These are phyloP conservation scores for Ovis aries DNA, from an alignment of 2,113 vertebrate genomes.

Conservation along the genomic window ARS-UI_Ramb_v3.0 NC_056055.1:175387001-175387500, in stretches of 20 bases:
- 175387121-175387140: not conserved
- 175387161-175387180: not conserved
- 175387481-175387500: not conserved
- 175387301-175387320: not conserved
- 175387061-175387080: not conserved
- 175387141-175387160: not conserved
- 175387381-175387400: not conserved
- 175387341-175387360: not conserved
- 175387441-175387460: not conserved
- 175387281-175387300: not conserved
- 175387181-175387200: not conserved
- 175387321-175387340: not conserved
- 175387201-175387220: slow-evolving; percentile 19
- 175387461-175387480: not conserved
- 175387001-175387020: not conserved
- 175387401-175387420: not conserved
- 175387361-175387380: not conserved
- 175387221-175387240: not conserved
- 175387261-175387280: not conserved
- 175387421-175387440: not conserved
- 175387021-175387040: not conserved
- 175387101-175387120: not conserved
- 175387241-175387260: not conserved
- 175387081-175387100: not conserved
- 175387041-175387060: not conserved